These are phyloP conservation scores for Machaerirhynchus nigripectus DNA, from an alignment of 2,113 vertebrate species.

Conservation along the genomic window DNA sequence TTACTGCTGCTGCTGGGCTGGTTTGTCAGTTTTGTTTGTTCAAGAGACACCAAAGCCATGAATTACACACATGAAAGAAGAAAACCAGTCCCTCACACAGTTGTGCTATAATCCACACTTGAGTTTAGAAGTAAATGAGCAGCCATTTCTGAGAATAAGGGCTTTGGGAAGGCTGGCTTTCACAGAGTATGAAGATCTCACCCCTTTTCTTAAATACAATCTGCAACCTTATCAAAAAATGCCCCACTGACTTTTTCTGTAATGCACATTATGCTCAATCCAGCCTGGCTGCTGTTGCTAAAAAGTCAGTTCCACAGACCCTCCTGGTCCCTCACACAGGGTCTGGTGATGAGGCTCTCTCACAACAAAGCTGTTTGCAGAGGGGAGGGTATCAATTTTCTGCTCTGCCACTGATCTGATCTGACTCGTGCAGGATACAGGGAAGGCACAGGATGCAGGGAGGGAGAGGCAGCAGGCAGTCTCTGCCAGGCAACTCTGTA, in stretches of 20 bases:
- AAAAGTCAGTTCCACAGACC: not conserved
- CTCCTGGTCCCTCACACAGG: not conserved
- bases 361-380: not conserved
- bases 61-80: not conserved
- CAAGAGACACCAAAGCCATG: not conserved
- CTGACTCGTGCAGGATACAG: fast-evolving
- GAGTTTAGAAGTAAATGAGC: not conserved
- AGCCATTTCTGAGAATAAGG: not conserved
- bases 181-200: not conserved
- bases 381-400: not conserved
- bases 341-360: not conserved
- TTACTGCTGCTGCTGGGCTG: not conserved
- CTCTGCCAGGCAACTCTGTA: not conserved
- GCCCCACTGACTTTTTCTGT: not conserved
- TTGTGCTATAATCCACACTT: not conserved
- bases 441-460: not conserved
- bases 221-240: not conserved
- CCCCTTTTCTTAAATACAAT: not conserved
- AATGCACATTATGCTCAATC: not conserved
- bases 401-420: not conserved
- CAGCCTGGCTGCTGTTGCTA: not conserved
- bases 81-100: not conserved
- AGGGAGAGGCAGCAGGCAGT: not conserved
- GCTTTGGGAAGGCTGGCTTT: not conserved
- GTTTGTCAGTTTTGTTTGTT: not conserved